Base-by-base conservation (phyloP, 2,888 invertebrate genomes). In the Pristionchus fissidentatus region DNA sequence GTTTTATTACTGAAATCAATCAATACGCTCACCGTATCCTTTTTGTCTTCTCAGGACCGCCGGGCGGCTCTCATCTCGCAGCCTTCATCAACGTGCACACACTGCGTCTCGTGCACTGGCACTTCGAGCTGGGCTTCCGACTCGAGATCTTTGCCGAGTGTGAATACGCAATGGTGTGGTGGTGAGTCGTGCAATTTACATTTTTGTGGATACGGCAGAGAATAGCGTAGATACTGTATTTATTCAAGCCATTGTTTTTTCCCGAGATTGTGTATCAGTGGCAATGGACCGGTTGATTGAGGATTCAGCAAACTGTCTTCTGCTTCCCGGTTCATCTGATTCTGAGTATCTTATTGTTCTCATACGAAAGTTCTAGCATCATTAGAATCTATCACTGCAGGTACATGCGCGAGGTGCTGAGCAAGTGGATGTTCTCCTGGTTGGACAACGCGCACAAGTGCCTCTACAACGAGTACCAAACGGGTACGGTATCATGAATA, bases 41-140 rank as follows among this genome's bases (percentile, higher is more conserved):
- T 22, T 41, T n/a, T 4, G 22, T 38, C 43, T 41, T 26, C n/a
- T 10, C 52, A 82, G 82, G 82, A 49, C 82, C 82, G 10, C 29
- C 73, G 8, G 19, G 41, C 2, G 73, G 73, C 43, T 70, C 82
- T 19, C 81, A 77, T 55, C 84, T 96, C 92, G 96, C 96, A 83
- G 97, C 97, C 0, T 98, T 98, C 97, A 95, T 97, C 57, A 94
- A 98, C 86, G 97, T 97, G 93, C 97, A 98, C 93, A 96, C 97
- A 73, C 94, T 97, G 78, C 94, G 96, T 70, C 95, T 97, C 49
- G 97, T 98, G 97, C 95, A 97, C 90, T 95, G 97, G 92, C 98
- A 97, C 93, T 94, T 97, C 55, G 94, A 98, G 89, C 95, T 97
- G 35, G 98, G 98, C 0, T 96, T 99, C 90, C 97, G 98, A 92